A percentile compares a stretch with the other conserved stretches of the same genome.
Conservation (phyloP, 2,797 vertebrate species). For the Thripadectes ignobilis region DNA sequence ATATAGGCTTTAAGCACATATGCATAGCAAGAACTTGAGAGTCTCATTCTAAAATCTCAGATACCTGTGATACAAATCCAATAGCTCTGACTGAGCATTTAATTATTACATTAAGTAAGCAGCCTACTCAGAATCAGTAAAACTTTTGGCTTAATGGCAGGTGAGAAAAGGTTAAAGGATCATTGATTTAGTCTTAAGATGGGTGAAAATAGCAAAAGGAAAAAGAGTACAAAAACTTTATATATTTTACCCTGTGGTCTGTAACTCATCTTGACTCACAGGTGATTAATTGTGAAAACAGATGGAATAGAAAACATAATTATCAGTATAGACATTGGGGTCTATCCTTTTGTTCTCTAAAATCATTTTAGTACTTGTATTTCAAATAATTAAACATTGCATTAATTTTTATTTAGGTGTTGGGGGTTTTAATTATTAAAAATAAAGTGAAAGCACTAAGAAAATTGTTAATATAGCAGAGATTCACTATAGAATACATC, state of each 20-base stretch:
- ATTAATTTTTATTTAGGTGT: neutral
- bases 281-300: neutral
- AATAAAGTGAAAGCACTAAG: neutral
- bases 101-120: neutral
- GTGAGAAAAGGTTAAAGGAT: neutral
- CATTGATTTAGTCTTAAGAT: neutral
- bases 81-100: constrained; percentile 8
- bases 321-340: neutral
- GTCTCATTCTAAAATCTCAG: neutral
- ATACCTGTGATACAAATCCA: neutral
- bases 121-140: neutral
- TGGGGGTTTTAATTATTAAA: neutral
- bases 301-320: neutral
- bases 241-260: neutral
- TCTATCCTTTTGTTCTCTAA: neutral
- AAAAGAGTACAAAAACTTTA: neutral
- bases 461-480: neutral
- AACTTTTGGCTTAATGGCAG: neutral
- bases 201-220: neutral
- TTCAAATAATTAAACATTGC: neutral
- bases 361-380: neutral
- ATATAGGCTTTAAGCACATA: neutral
- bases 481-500: neutral
- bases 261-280: neutral
- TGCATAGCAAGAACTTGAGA: neutral